Evolutionary conservation across 2,113 vertebrate species (phyloP), one percentile per base, ranked within the genome.

Genomic region (Trogon melanurus): DNA sequence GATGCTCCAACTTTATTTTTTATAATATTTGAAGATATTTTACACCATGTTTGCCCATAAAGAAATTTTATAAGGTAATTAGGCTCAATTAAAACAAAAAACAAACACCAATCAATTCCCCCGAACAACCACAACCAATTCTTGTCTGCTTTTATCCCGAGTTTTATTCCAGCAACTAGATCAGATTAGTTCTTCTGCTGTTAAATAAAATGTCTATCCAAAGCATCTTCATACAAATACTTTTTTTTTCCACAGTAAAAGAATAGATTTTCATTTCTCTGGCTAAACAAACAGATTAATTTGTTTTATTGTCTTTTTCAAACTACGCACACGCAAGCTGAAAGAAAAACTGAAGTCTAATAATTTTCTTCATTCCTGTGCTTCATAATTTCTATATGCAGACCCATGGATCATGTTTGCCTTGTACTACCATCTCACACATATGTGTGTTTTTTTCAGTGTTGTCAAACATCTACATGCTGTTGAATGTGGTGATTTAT

Each of bases 1-100:
- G 9, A 57, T 14, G 2, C 0, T 1, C 13, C 22, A 54, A 10
- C 3, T 22, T 53, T 5, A 16, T 13, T 19, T 61, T 61, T 29
- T 64, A n/a, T 13, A 29, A 81, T 7, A n/a, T 64, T 21, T 62
- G 2, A 81, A 65, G 13, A 9, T 60, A 72, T n/a, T 91, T 74
- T 34, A 62, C 20, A 54, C 3, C 7, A 25, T 9, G 5, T 48
- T 50, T 4, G 16, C 30, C n/a, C 32, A 62, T 11, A 57, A 56
- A 23, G 5, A 6, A 65, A 5, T 61, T 76, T 50, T 50, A 22
- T 26, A 48, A 34, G 13, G 10, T 32, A 79, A 53, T 32, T 26
- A 16, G 2, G 26, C 5, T 20, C 30, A 36, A 36, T 36, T 9
- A 36, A 74, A 44, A n/a, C n/a, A 10, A 50, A 6, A 67, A 45